phyloP scores from a whole-genome alignment of 2,113 vertebrate genomes.

The Bambusicola thoracicus region DNA sequence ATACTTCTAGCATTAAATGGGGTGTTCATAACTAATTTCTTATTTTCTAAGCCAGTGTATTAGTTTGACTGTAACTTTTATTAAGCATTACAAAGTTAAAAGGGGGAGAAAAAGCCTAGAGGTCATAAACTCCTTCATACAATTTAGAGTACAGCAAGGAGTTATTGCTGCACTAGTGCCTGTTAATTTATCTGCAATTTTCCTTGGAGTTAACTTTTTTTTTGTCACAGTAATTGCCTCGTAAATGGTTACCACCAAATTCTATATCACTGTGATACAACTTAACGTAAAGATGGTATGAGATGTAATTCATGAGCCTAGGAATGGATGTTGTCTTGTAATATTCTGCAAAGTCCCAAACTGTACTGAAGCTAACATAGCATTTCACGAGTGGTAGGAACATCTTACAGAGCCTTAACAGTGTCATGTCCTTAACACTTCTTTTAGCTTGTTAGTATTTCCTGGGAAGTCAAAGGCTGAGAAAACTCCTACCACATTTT shows the following conservation, averaged over 20 bases:
- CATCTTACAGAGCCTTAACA: background rate
- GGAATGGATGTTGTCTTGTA: background rate
- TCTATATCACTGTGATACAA: background rate
- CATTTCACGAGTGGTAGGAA: background rate
- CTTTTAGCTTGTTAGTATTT: background rate
- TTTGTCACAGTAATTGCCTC: slow-evolving; percentile 28
- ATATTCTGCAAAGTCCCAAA: background rate
- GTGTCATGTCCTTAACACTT: background rate
- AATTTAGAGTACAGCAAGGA: background rate
- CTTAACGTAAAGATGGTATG: background rate
- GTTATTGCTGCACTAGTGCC: slow-evolving; percentile 14
- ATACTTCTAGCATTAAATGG: slow-evolving; percentile 46
- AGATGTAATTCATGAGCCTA: background rate
- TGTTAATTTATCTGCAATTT: slow-evolving; percentile 26
- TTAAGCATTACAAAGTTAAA: slow-evolving; percentile 56
- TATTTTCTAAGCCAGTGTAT: slow-evolving; percentile 59
- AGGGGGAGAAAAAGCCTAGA: slow-evolving; percentile 19
- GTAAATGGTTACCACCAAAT: background rate
- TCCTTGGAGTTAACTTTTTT: background rate
- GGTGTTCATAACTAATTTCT: slow-evolving; percentile 73
- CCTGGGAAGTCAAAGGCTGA: background rate
- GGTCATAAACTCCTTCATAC: slow-evolving; percentile 21
- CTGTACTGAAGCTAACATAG: background rate
- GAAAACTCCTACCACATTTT: background rate
- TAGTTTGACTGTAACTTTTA: slow-evolving; percentile 56